These are phyloP conservation scores for Paragorgia papillata DNA, from an alignment of 92 coral and sea anemone genomes.

Conservation along the genomic window DNA sequence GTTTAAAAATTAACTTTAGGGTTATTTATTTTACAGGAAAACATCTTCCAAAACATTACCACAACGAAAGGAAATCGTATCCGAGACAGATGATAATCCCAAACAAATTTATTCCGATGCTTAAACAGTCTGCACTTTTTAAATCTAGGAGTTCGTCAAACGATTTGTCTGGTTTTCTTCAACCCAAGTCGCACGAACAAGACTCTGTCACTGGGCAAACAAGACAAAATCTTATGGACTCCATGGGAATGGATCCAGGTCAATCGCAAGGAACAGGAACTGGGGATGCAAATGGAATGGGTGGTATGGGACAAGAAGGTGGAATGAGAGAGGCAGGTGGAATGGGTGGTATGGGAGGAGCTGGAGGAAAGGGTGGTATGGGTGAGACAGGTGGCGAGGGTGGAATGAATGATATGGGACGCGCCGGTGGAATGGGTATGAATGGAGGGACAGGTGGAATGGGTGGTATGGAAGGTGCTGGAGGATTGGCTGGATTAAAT, in stretches of 20 bases:
- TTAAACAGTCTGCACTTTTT: slow-evolving; percentile 30
- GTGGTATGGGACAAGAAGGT: slow-evolving; percentile 12
- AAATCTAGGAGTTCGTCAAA: slow-evolving; percentile 27
- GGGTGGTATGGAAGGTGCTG: slow-evolving; percentile 27
- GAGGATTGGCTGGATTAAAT: slow-evolving; percentile 26
- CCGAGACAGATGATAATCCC: slow-evolving; percentile 43
- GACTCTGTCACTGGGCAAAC: slow-evolving; percentile 39
- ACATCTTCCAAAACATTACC: background rate
- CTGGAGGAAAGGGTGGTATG: slow-evolving; percentile 7
- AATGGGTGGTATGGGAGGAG: slow-evolving; percentile 27
- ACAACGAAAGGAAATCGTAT: slow-evolving; percentile 4
- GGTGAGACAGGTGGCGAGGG: slow-evolving; percentile 26
- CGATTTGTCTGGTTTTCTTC: slow-evolving; percentile 26
- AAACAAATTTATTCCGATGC: slow-evolving; percentile 43
- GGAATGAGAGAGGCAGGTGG: slow-evolving; percentile 1
- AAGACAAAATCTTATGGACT: slow-evolving; percentile 40
- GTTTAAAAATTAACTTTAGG: background rate
- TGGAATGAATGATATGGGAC: slow-evolving; percentile 41
- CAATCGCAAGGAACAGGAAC: slow-evolving; percentile 44
- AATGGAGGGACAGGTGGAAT: slow-evolving; percentile 9
- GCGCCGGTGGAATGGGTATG: slow-evolving; percentile 50
- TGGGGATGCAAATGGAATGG: background rate
- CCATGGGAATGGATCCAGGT: slow-evolving; percentile 49
- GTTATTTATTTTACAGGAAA: background rate
- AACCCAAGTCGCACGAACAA: slow-evolving; percentile 36